Evolutionary conservation across 2,797 vertebrate genomes (phyloP).

Genomic region (Falco naumanni): DNA sequence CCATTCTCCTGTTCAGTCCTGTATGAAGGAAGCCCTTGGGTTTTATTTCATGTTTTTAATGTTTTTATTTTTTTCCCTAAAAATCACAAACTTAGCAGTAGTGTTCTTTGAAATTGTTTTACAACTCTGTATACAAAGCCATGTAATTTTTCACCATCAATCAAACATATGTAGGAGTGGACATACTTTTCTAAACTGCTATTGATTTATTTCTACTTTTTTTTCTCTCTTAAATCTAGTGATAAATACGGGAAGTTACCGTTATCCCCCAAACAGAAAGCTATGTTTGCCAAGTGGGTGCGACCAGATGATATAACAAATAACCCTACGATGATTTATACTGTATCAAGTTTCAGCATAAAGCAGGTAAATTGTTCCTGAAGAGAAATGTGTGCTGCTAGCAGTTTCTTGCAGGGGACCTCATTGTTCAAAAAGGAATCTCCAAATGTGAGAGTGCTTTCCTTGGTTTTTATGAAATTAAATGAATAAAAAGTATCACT

Average conservation of each 20-base stretch:
- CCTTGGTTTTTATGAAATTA: background rate
- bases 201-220: background rate
- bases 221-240: constrained; percentile 71
- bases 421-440: background rate
- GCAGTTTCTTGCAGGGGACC: no score
- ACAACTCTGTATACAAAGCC: background rate
- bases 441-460: background rate
- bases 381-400: background rate
- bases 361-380: constrained; percentile 86
- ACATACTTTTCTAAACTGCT: background rate
- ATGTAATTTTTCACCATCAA: background rate
- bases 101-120: background rate
- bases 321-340: constrained; percentile 97
- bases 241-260: constrained; percentile 94
- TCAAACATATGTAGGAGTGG: background rate
- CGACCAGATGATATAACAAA: constrained; percentile 94
- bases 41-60: background rate
- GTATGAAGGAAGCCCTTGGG: background rate
- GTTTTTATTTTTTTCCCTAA: background rate
- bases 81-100: background rate
- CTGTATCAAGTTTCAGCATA: constrained; percentile 99
- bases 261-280: constrained; percentile 94
- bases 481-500: background rate
- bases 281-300: constrained; percentile 95
- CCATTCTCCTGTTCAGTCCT: background rate